phyloP scores from a whole-genome alignment of 2,113 vertebrate species.

The Myocastor coypus region DNA sequence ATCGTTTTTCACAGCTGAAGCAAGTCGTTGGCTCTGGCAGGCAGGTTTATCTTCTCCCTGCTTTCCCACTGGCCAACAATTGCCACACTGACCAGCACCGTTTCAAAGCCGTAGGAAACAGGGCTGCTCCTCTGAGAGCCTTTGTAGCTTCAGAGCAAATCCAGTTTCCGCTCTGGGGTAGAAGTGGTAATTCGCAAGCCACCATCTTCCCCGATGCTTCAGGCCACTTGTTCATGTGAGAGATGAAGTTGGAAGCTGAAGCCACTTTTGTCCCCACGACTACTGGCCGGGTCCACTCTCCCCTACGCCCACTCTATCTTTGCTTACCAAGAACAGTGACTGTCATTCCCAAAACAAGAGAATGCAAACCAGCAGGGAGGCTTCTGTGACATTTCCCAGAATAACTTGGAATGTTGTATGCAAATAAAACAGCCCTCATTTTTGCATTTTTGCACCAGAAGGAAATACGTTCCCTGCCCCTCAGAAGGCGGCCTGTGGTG shows the following conservation, averaged over 20 bases:
- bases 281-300: rapidly evolving
- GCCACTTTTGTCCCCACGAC: neutral
- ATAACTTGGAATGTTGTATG: neutral
- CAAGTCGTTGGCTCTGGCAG: neutral
- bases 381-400: neutral
- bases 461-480: neutral
- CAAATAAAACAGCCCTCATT: no score
- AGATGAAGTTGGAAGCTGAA: no score
- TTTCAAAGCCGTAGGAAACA: neutral
- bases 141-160: rapidly evolving
- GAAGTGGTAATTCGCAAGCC: neutral
- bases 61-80: neutral
- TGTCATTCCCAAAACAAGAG: neutral
- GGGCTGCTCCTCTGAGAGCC: no score
- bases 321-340: neutral
- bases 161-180: no score
- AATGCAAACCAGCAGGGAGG: rapidly evolving
- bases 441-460: neutral
- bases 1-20: neutral
- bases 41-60: neutral
- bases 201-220: neutral
- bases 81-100: neutral
- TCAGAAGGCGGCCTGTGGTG: neutral
- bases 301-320: no score
- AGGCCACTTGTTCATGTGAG: neutral